Evolutionary conservation across 2,888 invertebrate genomes (phyloP).

Genomic region (Nebria salina): DNA sequence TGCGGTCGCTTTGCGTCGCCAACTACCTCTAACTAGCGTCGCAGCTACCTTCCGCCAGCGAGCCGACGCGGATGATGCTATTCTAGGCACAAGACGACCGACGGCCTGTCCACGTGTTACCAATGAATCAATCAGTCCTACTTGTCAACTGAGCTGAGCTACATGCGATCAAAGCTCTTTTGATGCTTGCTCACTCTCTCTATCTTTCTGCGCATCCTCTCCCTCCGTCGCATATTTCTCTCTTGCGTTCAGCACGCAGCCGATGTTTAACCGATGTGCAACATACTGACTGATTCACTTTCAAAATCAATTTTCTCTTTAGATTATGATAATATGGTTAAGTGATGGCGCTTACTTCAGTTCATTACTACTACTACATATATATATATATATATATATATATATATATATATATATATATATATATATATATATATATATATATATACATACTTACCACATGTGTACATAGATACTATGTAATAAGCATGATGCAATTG

Average conservation of each 20-base stretch:
- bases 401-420: too few relatives aligned
- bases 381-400: too few relatives aligned
- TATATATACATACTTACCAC: too few relatives aligned
- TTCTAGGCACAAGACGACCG: constrained; percentile 27
- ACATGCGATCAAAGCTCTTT: constrained; percentile 20
- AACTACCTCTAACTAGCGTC: constrained; percentile 5
- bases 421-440: too few relatives aligned
- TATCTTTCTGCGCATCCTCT: background rate
- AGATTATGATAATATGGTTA: background rate
- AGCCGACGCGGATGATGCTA: constrained; percentile 13
- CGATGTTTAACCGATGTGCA: constrained; percentile 13
- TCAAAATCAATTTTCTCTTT: background rate
- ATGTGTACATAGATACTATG: too few relatives aligned
- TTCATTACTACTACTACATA: too few relatives aligned
- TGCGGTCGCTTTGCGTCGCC: constrained; percentile 18
- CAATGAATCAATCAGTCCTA: constrained; percentile 34
- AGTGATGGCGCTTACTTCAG: background rate
- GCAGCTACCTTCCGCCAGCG: background rate
- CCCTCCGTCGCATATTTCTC: background rate
- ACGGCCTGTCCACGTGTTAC: constrained; percentile 36
- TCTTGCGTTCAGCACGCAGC: background rate
- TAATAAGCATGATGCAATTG: background rate
- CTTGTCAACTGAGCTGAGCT: background rate
- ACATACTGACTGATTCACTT: background rate
- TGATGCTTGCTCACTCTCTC: background rate